phyloP scores from a whole-genome alignment of 1,140 invertebrate genomes.

The Melitaea cinxia region DNA sequence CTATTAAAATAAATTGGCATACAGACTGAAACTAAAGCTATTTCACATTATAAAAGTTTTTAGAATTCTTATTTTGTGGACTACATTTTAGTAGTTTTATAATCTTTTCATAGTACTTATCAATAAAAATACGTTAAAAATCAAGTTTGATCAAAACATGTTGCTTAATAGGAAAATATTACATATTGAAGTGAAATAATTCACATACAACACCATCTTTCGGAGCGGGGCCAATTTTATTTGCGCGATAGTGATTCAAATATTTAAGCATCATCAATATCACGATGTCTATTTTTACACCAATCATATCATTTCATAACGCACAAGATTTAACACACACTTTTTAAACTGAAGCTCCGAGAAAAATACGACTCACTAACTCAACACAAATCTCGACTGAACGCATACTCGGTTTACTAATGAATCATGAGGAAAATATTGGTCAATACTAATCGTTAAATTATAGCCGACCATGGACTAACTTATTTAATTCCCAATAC shows the following conservation, averaged over 20 bases:
- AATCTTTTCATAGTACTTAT: no score
- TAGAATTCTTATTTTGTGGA: no score
- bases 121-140: no score
- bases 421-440: slow-evolving; percentile 74
- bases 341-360: background rate
- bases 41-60: no score
- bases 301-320: slow-evolving; percentile 37
- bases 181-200: background rate
- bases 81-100: no score
- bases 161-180: background rate
- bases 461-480: slow-evolving; percentile 55
- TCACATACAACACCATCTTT: slow-evolving; percentile 53
- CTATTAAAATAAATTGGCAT: no score
- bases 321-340: background rate
- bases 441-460: slow-evolving; percentile 63
- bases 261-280: slow-evolving; percentile 59
- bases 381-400: slow-evolving; percentile 22
- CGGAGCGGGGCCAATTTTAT: slow-evolving; percentile 54
- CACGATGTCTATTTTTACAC: slow-evolving; percentile 26
- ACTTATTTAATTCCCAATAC: slow-evolving; percentile 59
- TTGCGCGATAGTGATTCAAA: slow-evolving; percentile 48
- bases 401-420: slow-evolving; percentile 24
- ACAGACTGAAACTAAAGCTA: no score
- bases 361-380: slow-evolving; percentile 34
- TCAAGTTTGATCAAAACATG: no score